These are phyloP conservation scores for Linepithema humile DNA, from an alignment of 1,140 invertebrate genomes.

Conservation along the genomic window DNA sequence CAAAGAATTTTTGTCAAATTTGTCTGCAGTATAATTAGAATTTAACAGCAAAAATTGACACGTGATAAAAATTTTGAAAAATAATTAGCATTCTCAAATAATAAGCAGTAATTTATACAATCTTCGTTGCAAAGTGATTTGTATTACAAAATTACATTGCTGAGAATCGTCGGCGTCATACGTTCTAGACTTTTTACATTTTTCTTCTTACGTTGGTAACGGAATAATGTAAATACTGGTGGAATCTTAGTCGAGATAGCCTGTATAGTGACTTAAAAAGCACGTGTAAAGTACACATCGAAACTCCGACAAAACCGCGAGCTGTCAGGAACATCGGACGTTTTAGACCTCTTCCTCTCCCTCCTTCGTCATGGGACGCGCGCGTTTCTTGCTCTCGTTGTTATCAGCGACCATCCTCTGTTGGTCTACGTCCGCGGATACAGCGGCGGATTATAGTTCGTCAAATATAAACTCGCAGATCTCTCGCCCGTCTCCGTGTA, in stretches of 20 bases:
- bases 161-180: neutral
- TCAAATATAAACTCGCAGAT: constrained; percentile 51
- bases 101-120: neutral
- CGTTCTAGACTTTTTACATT: neutral
- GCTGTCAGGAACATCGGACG: constrained; percentile 46
- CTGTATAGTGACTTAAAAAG: neutral
- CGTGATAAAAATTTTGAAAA: neutral
- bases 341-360: neutral
- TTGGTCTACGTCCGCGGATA: neutral
- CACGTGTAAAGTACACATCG: constrained; percentile 24
- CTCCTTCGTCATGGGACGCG: neutral
- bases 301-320: constrained; percentile 29
- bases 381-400: constrained; percentile 18
- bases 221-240: constrained; percentile 1
- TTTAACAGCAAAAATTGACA: neutral
- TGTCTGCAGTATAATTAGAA: neutral
- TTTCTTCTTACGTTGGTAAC: neutral
- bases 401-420: constrained; percentile 23
- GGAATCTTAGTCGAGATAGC: neutral
- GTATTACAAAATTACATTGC: neutral
- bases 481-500: neutral
- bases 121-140: neutral
- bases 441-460: constrained; percentile 24
- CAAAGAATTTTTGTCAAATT: neutral
- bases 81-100: neutral